phyloP scores from a whole-genome alignment of 2,113 vertebrate species.

The Galemys pyrenaicus region DNA sequence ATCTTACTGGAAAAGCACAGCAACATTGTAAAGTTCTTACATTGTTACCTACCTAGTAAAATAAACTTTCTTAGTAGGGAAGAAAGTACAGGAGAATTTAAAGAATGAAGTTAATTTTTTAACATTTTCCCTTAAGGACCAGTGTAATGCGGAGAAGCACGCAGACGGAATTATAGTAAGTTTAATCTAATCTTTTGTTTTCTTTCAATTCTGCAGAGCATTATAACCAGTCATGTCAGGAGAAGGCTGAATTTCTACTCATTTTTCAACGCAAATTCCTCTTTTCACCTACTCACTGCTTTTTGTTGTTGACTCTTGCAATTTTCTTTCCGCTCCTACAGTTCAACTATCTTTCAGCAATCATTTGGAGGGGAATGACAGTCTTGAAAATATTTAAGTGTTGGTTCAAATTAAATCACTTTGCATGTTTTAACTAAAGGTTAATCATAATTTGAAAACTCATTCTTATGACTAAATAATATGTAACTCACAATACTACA shows the following conservation, averaged over 20 bases:
- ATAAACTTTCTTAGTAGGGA: conserved; percentile 40
- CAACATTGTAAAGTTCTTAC: conserved; percentile 10
- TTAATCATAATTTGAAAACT: conserved; percentile 57
- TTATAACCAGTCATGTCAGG: conserved; percentile 83
- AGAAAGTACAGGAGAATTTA: conserved; percentile 45
- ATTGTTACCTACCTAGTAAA: conserved; percentile 4
- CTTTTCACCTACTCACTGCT: conserved; percentile 80
- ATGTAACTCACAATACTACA: conserved; percentile 35
- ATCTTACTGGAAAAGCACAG: neutral
- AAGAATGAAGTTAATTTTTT: conserved; percentile 88
- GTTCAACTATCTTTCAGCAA: conserved; percentile 82
- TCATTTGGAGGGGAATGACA: conserved; percentile 76
- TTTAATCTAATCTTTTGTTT: conserved; percentile 88
- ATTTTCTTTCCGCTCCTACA: conserved; percentile 76
- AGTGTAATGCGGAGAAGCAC: conserved; percentile 99
- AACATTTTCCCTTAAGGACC: conserved; percentile 98
- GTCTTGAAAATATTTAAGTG: conserved; percentile 64
- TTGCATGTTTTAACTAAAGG: conserved; percentile 71
- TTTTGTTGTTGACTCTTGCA: conserved; percentile 79
- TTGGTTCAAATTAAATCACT: conserved; percentile 52
- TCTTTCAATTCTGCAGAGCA: conserved; percentile 87
- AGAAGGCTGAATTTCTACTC: conserved; percentile 85
- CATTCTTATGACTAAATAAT: conserved; percentile 52
- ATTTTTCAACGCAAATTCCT: conserved; percentile 78
- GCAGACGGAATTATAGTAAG: conserved; percentile 99